These are phyloP conservation scores for Agrochola lota DNA, from an alignment of 2,888 invertebrate genomes.

Conservation along the genomic window DNA sequence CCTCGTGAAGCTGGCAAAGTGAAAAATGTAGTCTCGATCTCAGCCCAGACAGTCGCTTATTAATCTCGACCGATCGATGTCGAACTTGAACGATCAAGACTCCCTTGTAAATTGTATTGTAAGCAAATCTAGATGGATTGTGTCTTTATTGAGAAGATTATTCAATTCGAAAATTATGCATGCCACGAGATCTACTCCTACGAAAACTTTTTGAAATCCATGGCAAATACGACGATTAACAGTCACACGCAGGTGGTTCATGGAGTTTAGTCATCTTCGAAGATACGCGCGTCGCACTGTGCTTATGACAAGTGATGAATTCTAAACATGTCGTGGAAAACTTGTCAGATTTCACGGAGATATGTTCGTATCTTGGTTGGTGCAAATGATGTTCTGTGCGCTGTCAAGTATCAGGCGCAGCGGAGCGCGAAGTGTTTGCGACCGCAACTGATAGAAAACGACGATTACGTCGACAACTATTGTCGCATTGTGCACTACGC, in stretches of 20 bases:
- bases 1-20: not conserved
- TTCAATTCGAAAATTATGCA: constrained; percentile 56
- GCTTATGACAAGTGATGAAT: constrained; percentile 27
- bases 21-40: not conserved
- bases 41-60: constrained; percentile 3
- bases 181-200: constrained; percentile 59
- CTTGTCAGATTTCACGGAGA: constrained; percentile 45
- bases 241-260: constrained; percentile 17
- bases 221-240: constrained; percentile 50
- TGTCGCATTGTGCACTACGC: constrained; percentile 87
- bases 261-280: constrained; percentile 41
- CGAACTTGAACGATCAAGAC: constrained; percentile 12
- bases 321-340: constrained; percentile 37
- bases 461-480: constrained; percentile 86
- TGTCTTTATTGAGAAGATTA: constrained; percentile 32
- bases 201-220: constrained; percentile 50
- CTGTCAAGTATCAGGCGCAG: constrained; percentile 75
- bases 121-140: constrained; percentile 18
- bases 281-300: constrained; percentile 11
- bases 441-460: constrained; percentile 89
- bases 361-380: constrained; percentile 56
- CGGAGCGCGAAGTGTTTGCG: constrained; percentile 86
- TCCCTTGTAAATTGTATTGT: not conserved
- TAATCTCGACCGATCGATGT: constrained; percentile 8
- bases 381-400: constrained; percentile 73